Percentiles rank a stretch among this genome's conserved stretches.
Conservation (phyloP, 2,113 vertebrate genomes). For the Morone saxatilis region DNA sequence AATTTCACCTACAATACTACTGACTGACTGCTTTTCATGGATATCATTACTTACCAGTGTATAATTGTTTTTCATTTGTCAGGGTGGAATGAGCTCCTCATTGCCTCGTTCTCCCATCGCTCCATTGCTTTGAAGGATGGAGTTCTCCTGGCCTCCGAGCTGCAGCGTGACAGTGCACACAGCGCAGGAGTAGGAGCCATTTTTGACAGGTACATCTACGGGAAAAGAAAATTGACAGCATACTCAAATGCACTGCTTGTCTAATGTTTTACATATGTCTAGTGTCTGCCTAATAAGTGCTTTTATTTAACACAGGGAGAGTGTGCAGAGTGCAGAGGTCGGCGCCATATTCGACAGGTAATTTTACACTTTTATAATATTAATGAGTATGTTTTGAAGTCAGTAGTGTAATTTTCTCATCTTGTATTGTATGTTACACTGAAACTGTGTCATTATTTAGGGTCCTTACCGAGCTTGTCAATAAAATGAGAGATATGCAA, state of each 20-base stretch:
- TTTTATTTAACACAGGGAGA: conserved; percentile 80
- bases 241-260: neutral
- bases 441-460: conserved; percentile 51
- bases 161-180: conserved; percentile 90
- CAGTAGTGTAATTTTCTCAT: neutral
- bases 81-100: conserved; percentile 96
- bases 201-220: conserved; percentile 88
- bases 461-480: conserved; percentile 87
- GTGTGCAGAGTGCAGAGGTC: conserved; percentile 95
- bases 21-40: neutral
- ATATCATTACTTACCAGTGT: neutral
- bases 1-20: neutral
- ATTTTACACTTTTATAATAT: neutral
- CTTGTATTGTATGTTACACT: neutral
- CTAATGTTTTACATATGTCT: neutral
- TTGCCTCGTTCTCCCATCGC: conserved; percentile 94
- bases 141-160: conserved; percentile 91
- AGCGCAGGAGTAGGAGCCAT: conserved; percentile 91
- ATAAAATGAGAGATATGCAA: conserved; percentile 90
- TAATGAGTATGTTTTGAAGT: neutral
- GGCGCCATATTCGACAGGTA: conserved; percentile 99
- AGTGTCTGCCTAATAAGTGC: neutral
- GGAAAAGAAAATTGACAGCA: neutral
- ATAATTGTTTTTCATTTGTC: conserved; percentile 12
- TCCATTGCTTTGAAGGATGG: conserved; percentile 93